Conservation (phyloP, 2,888 invertebrate genomes). For the Drosophila buzzatii region DNA sequence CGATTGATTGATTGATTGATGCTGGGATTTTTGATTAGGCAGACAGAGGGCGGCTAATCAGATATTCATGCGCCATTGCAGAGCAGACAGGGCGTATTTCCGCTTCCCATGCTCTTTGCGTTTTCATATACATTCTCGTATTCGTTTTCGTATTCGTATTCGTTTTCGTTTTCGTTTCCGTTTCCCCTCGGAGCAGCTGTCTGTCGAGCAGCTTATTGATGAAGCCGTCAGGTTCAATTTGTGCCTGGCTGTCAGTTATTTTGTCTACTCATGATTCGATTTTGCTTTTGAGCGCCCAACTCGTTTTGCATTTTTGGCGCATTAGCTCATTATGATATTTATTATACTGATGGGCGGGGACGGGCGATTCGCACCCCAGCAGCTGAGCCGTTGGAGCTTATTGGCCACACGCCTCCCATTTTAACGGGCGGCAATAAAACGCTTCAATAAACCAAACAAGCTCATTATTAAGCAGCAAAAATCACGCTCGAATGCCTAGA, state of each 20-base stretch:
- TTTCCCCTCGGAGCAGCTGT: constrained; percentile 10
- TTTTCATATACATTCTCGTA: constrained; percentile 23
- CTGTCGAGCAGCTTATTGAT: constrained; percentile 32
- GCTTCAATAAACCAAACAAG: constrained; percentile 68
- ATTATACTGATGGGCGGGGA: constrained; percentile 30
- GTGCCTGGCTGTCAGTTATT: constrained; percentile 54
- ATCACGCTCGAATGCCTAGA: constrained; percentile 73
- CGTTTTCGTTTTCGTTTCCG: constrained; percentile 50
- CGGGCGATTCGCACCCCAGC: constrained; percentile 49
- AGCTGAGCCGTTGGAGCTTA: constrained; percentile 34
- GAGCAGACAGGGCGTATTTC: constrained; percentile 37
- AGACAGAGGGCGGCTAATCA: constrained; percentile 66
- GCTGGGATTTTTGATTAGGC: constrained; percentile 64
- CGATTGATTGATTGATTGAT: constrained; percentile 83
- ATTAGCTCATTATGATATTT: constrained; percentile 55
- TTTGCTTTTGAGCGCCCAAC: constrained; percentile 27
- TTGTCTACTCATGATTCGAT: constrained; percentile 53
- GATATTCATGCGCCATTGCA: constrained; percentile 74
- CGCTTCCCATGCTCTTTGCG: constrained; percentile 16
- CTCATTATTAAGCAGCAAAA: constrained; percentile 82
- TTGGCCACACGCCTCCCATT: constrained; percentile 55
- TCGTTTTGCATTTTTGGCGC: constrained; percentile 58
- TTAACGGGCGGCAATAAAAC: constrained; percentile 63
- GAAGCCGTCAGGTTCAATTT: constrained; percentile 71
- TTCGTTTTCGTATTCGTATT: constrained; percentile 32